Conservation (phyloP, 1,140 invertebrate species). For the Drosophila grimshawi region DNA sequence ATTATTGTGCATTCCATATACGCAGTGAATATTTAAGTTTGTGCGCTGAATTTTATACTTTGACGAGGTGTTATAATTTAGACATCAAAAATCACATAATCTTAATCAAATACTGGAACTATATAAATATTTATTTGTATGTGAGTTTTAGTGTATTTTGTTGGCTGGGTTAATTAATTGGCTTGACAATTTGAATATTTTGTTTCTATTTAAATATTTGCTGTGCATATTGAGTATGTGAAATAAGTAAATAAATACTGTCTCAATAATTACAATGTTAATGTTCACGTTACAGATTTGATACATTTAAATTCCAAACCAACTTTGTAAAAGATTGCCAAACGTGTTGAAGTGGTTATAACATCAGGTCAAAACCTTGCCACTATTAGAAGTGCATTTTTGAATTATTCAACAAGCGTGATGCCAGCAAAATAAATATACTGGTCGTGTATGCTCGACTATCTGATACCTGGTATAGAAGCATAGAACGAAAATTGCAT, state of each 20-base stretch:
- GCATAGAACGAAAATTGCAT: background rate
- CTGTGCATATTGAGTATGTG: background rate
- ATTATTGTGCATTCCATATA: background rate
- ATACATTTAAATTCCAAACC: background rate
- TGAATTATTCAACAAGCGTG: constrained; percentile 21
- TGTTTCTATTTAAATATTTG: background rate
- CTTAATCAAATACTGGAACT: no score
- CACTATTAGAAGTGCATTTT: constrained; percentile 8
- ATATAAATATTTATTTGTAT: no score
- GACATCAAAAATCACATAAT: background rate
- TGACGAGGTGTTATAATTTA: background rate
- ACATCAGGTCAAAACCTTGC: constrained; percentile 13
- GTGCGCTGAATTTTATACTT: background rate
- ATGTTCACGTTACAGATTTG: background rate
- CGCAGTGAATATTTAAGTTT: background rate
- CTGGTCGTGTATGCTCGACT: background rate
- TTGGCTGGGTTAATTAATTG: no score
- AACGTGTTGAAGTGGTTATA: constrained; percentile 6
- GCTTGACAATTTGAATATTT: no score
- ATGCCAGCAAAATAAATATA: background rate
- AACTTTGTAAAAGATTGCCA: background rate
- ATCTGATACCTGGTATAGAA: background rate
- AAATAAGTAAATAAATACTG: constrained; percentile 1
- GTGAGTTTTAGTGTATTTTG: no score
- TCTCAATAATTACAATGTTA: background rate